Percentiles rank a stretch among this genome's conserved stretches.
phyloP scores from a whole-genome alignment of 2,113 vertebrate species.

The Phyllostomus discolor region DNA sequence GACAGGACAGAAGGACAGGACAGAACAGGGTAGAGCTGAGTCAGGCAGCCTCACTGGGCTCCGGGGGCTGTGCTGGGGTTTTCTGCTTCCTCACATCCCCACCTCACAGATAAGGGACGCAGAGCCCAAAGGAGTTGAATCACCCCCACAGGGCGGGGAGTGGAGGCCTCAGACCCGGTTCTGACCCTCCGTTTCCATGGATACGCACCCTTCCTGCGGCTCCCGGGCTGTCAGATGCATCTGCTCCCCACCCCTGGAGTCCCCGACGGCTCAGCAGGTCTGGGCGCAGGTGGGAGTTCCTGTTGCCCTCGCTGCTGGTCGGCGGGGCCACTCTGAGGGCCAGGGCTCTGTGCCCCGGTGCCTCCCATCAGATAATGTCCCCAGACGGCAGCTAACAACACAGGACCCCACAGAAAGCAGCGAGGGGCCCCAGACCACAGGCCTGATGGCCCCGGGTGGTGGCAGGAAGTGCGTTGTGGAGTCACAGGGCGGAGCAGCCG shows the following conservation, averaged over 20 bases:
- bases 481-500: background rate
- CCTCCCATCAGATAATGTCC: fast-evolving
- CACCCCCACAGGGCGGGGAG: background rate
- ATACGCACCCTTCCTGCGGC: background rate
- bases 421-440: fast-evolving
- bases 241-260: background rate
- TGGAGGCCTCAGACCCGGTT: background rate
- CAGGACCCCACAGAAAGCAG: background rate
- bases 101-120: background rate
- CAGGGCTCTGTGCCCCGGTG: fast-evolving
- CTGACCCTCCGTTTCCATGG: background rate
- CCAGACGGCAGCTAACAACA: background rate
- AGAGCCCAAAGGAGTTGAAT: background rate
- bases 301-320: background rate
- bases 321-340: fast-evolving
- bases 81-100: background rate
- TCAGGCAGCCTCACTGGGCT: fast-evolving
- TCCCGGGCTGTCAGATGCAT: too few species aligned
- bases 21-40: background rate
- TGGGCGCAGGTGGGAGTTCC: background rate
- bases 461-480: fast-evolving
- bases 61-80: fast-evolving
- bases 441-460: background rate
- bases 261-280: background rate
- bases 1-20: background rate